phyloP scores from a whole-genome alignment of 2,888 invertebrate genomes.

The Chromoteleia sp. region DNA sequence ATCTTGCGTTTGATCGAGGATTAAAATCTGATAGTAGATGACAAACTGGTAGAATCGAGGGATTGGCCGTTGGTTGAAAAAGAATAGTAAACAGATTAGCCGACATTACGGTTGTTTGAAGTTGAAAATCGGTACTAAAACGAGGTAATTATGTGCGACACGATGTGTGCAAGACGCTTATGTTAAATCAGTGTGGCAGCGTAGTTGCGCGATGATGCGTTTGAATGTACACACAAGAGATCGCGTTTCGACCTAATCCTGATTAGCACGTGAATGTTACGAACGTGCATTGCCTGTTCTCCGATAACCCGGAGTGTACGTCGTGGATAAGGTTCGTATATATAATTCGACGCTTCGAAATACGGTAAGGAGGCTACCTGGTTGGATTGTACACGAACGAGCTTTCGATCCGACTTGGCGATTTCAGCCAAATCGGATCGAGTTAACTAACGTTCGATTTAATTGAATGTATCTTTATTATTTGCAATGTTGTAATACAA shows the following conservation, averaged over 20 bases:
- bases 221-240: constrained; percentile 69
- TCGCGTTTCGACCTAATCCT: constrained; percentile 75
- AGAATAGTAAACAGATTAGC: neutral
- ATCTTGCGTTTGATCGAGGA: neutral
- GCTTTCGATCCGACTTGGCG: constrained; percentile 43
- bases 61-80: no score
- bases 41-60: no score
- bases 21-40: no score
- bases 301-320: constrained; percentile 74
- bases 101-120: constrained; percentile 1
- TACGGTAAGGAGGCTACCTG: no score
- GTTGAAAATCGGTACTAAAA: constrained; percentile 17
- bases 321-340: constrained; percentile 76
- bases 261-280: constrained; percentile 78
- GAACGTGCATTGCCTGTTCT: constrained; percentile 67
- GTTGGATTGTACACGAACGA: constrained; percentile 22
- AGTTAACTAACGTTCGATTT: constrained; percentile 49
- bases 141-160: constrained; percentile 50
- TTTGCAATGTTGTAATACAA: no score
- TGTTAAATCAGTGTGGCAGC: constrained; percentile 30
- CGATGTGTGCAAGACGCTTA: constrained; percentile 54
- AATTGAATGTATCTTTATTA: no score
- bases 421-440: constrained; percentile 23
- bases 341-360: no score
- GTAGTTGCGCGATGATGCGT: constrained; percentile 64